phyloP scores from a whole-genome alignment of 92 coral and sea anemone species.

The Zoanthus solanderi region DNA sequence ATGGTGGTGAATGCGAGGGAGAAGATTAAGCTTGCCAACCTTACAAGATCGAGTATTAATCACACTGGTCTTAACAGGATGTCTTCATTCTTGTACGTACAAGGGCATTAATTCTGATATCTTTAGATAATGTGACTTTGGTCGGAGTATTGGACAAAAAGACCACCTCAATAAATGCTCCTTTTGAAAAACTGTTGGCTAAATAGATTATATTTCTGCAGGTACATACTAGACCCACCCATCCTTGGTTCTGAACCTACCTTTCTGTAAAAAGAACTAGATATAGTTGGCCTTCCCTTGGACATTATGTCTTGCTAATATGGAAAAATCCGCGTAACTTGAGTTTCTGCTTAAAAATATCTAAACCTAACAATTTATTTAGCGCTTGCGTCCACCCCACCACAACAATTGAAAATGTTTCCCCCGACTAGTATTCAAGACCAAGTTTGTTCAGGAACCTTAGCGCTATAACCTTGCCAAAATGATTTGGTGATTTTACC shows the following conservation, averaged over 20 bases:
- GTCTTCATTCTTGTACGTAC: neutral
- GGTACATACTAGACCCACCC: neutral
- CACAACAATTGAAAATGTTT: neutral
- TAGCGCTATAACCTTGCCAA: neutral
- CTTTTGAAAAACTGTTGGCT: neutral
- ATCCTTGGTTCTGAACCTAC: neutral
- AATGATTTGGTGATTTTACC: neutral
- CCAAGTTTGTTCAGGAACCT: neutral
- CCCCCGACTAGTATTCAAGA: neutral
- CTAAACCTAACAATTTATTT: neutral
- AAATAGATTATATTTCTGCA: neutral
- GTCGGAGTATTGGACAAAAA: neutral
- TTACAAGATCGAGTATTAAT: slow-evolving; percentile 7
- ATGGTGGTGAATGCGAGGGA: slow-evolving; percentile 55
- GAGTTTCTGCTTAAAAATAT: no score
- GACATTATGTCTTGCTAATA: neutral
- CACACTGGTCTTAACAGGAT: neutral
- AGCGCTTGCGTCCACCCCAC: neutral
- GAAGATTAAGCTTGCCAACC: slow-evolving; percentile 21
- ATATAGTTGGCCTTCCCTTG: neutral
- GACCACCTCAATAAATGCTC: neutral
- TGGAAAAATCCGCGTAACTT: neutral
- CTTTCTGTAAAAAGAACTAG: slow-evolving; percentile 3
- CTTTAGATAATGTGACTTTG: neutral
- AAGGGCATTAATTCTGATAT: neutral